Percentiles rank a stretch among this genome's conserved stretches.
phyloP scores from a whole-genome alignment of 2,113 vertebrate species.

The Aviceda subcristata region DNA sequence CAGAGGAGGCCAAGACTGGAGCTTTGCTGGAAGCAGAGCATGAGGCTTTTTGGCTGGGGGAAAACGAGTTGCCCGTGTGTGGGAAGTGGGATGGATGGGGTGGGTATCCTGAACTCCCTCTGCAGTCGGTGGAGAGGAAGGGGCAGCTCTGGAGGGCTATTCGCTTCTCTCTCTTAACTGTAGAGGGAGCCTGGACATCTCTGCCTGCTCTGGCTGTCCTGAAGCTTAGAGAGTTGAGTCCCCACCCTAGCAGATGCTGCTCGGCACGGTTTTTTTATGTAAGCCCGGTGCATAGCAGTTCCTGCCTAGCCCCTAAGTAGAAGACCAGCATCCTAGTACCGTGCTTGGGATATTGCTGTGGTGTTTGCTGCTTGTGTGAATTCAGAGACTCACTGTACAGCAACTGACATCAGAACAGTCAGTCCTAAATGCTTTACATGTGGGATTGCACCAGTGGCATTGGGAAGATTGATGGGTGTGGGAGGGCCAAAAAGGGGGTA shows the following conservation, averaged over 20 bases:
- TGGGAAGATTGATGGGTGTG: background rate
- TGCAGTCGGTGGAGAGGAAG: background rate
- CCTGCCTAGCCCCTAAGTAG: background rate
- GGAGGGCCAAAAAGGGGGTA: background rate
- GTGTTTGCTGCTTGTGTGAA: background rate
- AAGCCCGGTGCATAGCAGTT: background rate
- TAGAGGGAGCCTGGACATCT: background rate
- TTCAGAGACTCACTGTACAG: background rate
- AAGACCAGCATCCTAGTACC: background rate
- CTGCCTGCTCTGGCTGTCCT: background rate
- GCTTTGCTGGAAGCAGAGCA: background rate
- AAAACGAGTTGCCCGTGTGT: background rate
- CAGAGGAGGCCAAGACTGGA: background rate
- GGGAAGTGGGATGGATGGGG: background rate
- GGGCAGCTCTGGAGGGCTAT: background rate
- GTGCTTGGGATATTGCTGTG: background rate
- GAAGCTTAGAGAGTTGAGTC: background rate
- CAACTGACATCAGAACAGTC: background rate
- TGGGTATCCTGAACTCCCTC: background rate
- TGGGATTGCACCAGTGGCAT: background rate
- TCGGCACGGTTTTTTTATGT: background rate
- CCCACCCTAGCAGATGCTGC: background rate
- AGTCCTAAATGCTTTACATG: fast-evolving
- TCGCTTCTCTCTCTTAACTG: background rate
- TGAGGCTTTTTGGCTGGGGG: background rate